These are phyloP conservation scores for Nycticorax nycticorax DNA, from an alignment of 2,113 vertebrate genomes.

Conservation along the genomic window DNA sequence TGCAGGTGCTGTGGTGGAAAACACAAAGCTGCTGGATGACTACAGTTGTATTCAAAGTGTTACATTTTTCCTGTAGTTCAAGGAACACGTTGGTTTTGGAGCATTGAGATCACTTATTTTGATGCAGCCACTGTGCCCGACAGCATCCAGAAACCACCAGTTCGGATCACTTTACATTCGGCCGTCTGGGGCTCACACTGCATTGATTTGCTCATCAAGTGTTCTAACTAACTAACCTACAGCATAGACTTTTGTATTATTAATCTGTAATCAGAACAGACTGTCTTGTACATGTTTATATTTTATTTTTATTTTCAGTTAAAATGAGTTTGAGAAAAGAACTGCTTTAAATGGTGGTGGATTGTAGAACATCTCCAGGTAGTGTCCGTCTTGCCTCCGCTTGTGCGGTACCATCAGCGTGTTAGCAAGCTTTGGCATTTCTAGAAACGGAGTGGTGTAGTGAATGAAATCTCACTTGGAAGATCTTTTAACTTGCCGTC, in stretches of 20 bases:
- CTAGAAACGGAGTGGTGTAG: slow-evolving; percentile 10
- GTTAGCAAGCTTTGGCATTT: slow-evolving; percentile 33
- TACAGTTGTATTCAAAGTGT: neutral
- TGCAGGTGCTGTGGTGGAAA: slow-evolving; percentile 96
- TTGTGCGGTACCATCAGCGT: slow-evolving; percentile 14
- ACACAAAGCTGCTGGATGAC: slow-evolving; percentile 92
- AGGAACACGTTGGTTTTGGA: slow-evolving; percentile 63
- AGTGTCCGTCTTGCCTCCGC: slow-evolving; percentile 19
- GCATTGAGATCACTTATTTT: slow-evolving; percentile 39
- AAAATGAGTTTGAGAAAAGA: slow-evolving; percentile 74
- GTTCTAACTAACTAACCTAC: slow-evolving; percentile 73
- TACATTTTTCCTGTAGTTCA: slow-evolving; percentile 40
- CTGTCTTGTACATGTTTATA: slow-evolving; percentile 71
- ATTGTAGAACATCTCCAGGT: slow-evolving; percentile 60
- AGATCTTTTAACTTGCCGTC: slow-evolving; percentile 62
- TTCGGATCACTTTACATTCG: slow-evolving; percentile 14
- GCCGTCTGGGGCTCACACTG: slow-evolving; percentile 47
- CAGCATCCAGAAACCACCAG: slow-evolving; percentile 40
- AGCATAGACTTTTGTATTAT: slow-evolving; percentile 71
- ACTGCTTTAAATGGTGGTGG: slow-evolving; percentile 62
- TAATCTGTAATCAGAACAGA: slow-evolving; percentile 78
- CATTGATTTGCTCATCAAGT: slow-evolving; percentile 67
- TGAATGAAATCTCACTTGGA: slow-evolving; percentile 41
- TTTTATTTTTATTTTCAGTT: slow-evolving; percentile 64
- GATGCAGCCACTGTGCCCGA: slow-evolving; percentile 60